phyloP scores from a whole-genome alignment of 53 echinoderm and acorn worm genomes.

The Paracentrotus lividus region DNA sequence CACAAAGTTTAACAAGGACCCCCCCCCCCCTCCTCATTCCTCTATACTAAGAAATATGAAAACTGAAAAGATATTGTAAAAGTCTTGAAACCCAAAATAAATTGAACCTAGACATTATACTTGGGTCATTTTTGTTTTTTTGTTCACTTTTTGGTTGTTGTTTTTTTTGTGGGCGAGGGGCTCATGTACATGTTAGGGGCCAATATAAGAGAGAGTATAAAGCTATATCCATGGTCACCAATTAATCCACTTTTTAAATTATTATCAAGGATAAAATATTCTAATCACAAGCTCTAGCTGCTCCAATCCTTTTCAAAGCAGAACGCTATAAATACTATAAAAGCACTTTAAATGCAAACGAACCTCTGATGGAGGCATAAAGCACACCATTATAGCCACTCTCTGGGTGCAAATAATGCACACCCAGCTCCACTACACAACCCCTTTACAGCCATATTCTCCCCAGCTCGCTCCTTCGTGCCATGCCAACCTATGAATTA shows the following conservation, averaged over 20 bases:
- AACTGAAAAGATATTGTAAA: too few species aligned
- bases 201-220: too few species aligned
- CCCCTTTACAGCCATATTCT: neutral
- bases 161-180: too few species aligned
- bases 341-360: neutral
- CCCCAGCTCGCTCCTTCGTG: neutral
- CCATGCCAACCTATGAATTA: conserved; percentile 12
- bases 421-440: neutral
- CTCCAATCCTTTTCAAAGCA: neutral
- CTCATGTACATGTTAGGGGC: too few species aligned
- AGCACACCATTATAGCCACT: neutral
- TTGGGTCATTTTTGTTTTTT: too few species aligned
- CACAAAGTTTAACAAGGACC: too few species aligned
- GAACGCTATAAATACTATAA: neutral
- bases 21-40: too few species aligned
- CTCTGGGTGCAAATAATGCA: neutral
- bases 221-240: neutral
- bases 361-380: neutral
- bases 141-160: too few species aligned
- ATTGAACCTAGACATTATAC: too few species aligned
- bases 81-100: neutral
- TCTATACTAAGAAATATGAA: too few species aligned
- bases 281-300: neutral
- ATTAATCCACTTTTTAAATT: neutral
- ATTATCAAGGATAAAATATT: neutral